Base-by-base conservation (phyloP, 2,797 vertebrate genomes). In the Tinamus major region DNA sequence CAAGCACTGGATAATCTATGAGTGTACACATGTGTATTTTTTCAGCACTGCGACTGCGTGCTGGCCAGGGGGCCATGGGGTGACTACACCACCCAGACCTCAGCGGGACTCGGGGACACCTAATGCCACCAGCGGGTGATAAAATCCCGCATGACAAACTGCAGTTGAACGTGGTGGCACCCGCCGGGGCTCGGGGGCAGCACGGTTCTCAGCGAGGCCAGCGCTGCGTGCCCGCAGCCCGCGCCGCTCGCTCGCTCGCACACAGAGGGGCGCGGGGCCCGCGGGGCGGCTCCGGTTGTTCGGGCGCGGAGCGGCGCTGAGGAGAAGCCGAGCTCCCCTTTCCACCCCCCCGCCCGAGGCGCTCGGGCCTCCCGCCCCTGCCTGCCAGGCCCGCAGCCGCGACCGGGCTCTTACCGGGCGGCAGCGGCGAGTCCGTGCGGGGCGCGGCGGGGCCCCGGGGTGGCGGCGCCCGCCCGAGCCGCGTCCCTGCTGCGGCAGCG, bases 401-500 rank as follows among this genome's bases (percentile, higher is more conserved):
- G 27, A 58, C 79, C 79, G 8, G 39, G 76, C 48, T 71, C 91
- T 95, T 85, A 89, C 91, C 71, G 26, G 82, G 79, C 82, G 61
- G 79, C 79, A 17, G 44, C 10, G 29, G 51, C 13, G 12, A 10
- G 65, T 16, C 41, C 41, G 17, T 41, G n/a, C 21, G 70, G 78
- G 35, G 87, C 42, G 80, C 92, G 41, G 70, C 77, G 59, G 67
- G 69, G 65, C 77, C 35, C 77, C 35, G 46, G n/a, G 72, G 31
- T 80, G 16, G 84, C 79, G 64, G 58, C 33, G 5, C 18, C 58
- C 42, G 80, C 64, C 65, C 55, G 7, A 79, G 87, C 94, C 94
- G 92, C 87, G 95, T 96, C 95, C 95, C 88, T 62, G 62, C 91
- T 93, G 92, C 96, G 82, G 96, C 78, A 17, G 41, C 64, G 79